phyloP scores from a whole-genome alignment of 2,797 vertebrate species.

The Staurois parvus region DNA sequence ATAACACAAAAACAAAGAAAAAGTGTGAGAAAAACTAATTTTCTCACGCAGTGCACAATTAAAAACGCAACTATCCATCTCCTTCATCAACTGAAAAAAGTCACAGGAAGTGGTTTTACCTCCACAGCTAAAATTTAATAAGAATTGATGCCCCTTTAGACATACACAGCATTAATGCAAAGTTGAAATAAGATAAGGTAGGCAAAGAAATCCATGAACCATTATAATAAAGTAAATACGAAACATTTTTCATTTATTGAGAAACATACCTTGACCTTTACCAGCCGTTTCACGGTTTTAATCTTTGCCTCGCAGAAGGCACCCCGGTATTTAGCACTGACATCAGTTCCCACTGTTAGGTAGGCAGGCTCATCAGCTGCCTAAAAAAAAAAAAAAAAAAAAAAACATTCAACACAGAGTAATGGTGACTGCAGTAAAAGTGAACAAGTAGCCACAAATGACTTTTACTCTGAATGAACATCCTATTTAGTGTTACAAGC shows the following conservation, averaged over 20 bases:
- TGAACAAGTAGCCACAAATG: too few species aligned
- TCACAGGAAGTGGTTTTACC: too few species aligned
- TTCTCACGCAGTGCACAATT: too few species aligned
- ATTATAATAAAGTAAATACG: not conserved
- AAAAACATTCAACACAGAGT: too few species aligned
- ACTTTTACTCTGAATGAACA: too few species aligned
- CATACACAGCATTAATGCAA: not conserved
- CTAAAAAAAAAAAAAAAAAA: constrained; percentile 70
- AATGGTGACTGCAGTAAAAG: not conserved
- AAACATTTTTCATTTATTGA: not conserved
- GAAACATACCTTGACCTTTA: constrained; percentile 93
- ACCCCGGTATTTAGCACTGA: constrained; percentile 98
- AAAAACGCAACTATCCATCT: too few species aligned
- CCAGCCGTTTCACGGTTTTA: constrained; percentile 95
- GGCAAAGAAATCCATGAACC: not conserved
- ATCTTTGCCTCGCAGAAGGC: constrained; percentile 99
- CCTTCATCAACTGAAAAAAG: too few species aligned
- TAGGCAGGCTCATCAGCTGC: constrained; percentile 99
- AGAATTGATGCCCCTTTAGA: too few species aligned
- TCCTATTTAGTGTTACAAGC: too few species aligned
- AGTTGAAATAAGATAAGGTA: not conserved
- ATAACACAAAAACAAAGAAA: too few species aligned
- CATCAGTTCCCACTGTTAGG: constrained; percentile 97
- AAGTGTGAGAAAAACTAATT: too few species aligned
- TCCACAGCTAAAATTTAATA: too few species aligned